phyloP scores from a whole-genome alignment of 2,797 vertebrate genomes.

The Acipenser oxyrinchus region DNA sequence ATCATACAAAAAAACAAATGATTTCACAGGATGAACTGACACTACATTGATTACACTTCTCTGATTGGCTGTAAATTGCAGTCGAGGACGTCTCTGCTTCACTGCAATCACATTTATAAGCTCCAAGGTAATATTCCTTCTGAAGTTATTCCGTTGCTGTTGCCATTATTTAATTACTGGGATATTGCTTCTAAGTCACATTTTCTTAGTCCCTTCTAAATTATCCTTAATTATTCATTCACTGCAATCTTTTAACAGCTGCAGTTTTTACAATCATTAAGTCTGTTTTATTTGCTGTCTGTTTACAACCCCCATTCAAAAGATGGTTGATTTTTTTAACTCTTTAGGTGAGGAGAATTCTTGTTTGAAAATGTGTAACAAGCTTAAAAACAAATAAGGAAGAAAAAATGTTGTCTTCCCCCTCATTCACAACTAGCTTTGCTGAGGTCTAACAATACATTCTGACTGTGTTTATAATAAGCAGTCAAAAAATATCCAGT shows the following conservation, averaged over 20 bases:
- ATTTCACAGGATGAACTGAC: slow-evolving; percentile 59
- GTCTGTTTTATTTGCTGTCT: no score
- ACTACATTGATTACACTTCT: slow-evolving; percentile 56
- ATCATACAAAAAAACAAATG: slow-evolving; percentile 53
- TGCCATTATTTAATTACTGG: slow-evolving; percentile 63
- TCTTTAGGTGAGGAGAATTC: no score
- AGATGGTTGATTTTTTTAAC: neutral
- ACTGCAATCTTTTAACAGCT: slow-evolving; percentile 2
- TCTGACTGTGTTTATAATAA: no score
- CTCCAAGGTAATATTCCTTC: slow-evolving; percentile 59
- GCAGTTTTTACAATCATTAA: neutral
- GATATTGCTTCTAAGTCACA: slow-evolving; percentile 58
- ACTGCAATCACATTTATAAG: slow-evolving; percentile 65
- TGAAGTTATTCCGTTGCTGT: slow-evolving; percentile 62
- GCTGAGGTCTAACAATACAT: no score
- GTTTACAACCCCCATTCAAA: neutral
- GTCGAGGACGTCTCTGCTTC: slow-evolving; percentile 60
- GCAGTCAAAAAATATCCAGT: no score
- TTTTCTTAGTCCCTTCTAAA: slow-evolving; percentile 64
- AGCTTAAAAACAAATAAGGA: no score
- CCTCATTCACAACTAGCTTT: neutral
- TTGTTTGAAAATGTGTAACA: no score
- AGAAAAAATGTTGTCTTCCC: neutral
- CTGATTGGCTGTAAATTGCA: slow-evolving; percentile 67
- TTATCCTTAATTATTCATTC: slow-evolving; percentile 33